These are phyloP conservation scores for Argyra leucocephala DNA, from an alignment of 2,888 invertebrate species.

Conservation along the genomic window DNA sequence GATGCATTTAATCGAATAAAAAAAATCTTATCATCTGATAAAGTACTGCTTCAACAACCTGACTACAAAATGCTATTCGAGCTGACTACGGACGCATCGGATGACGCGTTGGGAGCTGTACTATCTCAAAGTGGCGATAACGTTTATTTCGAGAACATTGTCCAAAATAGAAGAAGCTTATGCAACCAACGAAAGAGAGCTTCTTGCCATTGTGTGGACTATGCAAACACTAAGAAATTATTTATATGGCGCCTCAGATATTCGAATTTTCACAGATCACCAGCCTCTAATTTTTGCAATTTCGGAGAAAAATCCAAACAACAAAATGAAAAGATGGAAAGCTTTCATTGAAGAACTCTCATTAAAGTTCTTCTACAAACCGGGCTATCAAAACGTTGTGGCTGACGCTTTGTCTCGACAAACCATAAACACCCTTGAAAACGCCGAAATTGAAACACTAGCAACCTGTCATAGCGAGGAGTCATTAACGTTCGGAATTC, in stretches of 20 bases:
- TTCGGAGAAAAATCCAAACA: not conserved
- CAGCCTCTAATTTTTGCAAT: not conserved
- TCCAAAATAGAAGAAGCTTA: not conserved
- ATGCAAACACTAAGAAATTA: not conserved
- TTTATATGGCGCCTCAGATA: not conserved
- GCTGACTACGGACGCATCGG: not conserved
- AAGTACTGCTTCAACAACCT: no score
- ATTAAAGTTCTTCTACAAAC: not conserved
- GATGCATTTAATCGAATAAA: no score
- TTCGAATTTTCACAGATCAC: not conserved
- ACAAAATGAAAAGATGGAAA: not conserved
- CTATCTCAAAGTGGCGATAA: not conserved
- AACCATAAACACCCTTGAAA: no score
- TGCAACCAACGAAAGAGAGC: not conserved
- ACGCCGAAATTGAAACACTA: no score
- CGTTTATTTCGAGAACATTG: not conserved
- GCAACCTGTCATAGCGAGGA: no score
- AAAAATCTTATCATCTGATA: no score
- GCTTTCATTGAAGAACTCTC: not conserved
- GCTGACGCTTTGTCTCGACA: no score
- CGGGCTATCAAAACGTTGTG: no score
- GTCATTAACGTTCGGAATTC: no score
- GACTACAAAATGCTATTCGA: not conserved
- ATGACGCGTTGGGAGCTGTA: not conserved
- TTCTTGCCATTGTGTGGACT: not conserved